Evolutionary conservation across 2,888 invertebrate genomes (phyloP), one percentile per base, ranked within the genome.

Genomic region (Acrobeloides nanus): DNA sequence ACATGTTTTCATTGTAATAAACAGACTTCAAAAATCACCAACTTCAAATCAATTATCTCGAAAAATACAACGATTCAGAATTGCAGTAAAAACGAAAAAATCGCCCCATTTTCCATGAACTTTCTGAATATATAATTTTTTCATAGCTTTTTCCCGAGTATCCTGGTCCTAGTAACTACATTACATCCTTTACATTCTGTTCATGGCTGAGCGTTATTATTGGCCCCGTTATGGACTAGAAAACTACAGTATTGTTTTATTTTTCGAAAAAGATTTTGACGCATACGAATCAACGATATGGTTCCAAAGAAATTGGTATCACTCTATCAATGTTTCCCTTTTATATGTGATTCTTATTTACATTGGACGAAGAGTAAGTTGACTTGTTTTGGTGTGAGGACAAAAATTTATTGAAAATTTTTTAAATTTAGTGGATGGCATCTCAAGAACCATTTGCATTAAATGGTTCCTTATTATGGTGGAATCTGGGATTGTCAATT

Each of bases 341-440:
- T 80, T 86, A 61, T 97, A 97, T 76, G 87, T 95, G 84, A 81
- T 88, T 56, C 81, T 89, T 56, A 88, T 97, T 71, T 93, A 90
- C 76, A 85, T 85, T 57, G 89, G 89, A 38, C 88, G 89, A 75
- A 83, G 86, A 73, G 85, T 65, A 18, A 24, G 43, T n/a, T n/a
- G n/a, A n/a, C n/a, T n/a, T n/a, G n/a, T n/a, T n/a, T n/a, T n/a
- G n/a, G n/a, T n/a, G n/a, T n/a, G n/a, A n/a, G n/a, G n/a, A n/a
- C n/a, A n/a, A n/a, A n/a, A n/a, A n/a, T n/a, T n/a, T n/a, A n/a
- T n/a, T n/a, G n/a, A n/a, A n/a, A 29, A 12, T 48, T 41, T 8
- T 25, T 10, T 43, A 21, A 8, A 57, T 64, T 51, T 42, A 68
- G 67, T 41, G 85, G 74, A 97, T 97, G 95, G 84, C 86, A 75